Evolutionary conservation across 2,888 invertebrate species (phyloP), one percentile per base, ranked within the genome.

Genomic region (Melinaea menophilus): DNA sequence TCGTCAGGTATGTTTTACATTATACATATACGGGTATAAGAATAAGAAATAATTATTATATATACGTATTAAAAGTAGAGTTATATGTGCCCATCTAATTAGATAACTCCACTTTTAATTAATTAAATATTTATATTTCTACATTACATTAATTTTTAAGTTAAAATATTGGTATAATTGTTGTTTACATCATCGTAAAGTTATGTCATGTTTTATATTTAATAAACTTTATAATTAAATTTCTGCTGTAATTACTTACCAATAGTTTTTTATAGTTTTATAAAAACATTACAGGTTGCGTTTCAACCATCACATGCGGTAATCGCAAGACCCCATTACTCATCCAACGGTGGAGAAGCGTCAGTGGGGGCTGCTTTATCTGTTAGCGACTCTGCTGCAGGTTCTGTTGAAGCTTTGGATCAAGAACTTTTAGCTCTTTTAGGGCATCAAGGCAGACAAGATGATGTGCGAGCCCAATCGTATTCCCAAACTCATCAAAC

Each of bases 301-400:
- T 73, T 80, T 33, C 86, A 86, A 60, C 89, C 90, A 11, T 90
- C 90, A 0, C 90, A 85, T 64, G 82, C 90, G 5, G 85, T 90
- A 48, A 90, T 90, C 59, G 82, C 88, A 22, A 86, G 90, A 35
- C 90, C 90, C 1, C 79, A 84, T 63, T 87, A 79, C 73, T 77
- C 84, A 0, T 79, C 85, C 2, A 86, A 88, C 48, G 89, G 89
- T 2, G 90, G 88, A 1, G 90, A 90, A 70, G 90, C 90, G 0
- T 90, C 90, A 4, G 90, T 90, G 0, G 90, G 90, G 5, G 90
- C 90, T 3, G 90, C 90, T 2, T 73, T 90, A 11, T 84, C 90
- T 2, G 90, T 90, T 60, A 88, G 88, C 59, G 90, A 90, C 65
- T 79, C 79, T 9, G 84, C 85, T 34, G 76, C 82, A 2, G 78